These are phyloP conservation scores for Nephrotoma guestfalica DNA, from an alignment of 2,888 invertebrate genomes.

Conservation along the genomic window DNA sequence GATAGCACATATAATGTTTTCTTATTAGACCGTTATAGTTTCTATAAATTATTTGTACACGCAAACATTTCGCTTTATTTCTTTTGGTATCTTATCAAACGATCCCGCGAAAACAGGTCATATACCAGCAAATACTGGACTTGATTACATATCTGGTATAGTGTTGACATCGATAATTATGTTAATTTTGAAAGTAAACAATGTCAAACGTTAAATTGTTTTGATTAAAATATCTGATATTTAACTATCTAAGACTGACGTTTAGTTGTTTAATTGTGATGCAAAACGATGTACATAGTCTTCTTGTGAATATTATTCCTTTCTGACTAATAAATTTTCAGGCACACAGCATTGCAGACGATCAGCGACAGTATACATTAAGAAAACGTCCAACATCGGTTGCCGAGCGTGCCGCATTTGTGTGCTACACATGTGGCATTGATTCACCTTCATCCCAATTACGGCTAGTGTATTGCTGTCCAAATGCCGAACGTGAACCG, in stretches of 20 bases:
- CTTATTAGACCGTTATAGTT: background rate
- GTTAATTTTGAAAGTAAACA: background rate
- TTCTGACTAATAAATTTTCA: background rate
- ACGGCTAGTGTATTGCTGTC: conserved; percentile 68
- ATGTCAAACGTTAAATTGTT: background rate
- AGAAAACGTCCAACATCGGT: conserved; percentile 57
- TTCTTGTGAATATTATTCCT: background rate
- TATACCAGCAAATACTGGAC: background rate
- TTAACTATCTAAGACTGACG: background rate
- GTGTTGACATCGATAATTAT: background rate
- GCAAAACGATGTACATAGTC: background rate
- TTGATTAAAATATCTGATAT: background rate
- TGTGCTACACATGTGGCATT: conserved; percentile 80
- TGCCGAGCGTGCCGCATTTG: conserved; percentile 53
- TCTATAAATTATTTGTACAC: background rate
- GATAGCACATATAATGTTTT: no score
- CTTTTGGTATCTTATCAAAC: background rate
- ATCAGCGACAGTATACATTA: conserved; percentile 43
- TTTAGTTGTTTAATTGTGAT: background rate
- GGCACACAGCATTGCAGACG: background rate
- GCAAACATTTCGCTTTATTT: background rate
- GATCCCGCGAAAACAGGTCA: background rate
- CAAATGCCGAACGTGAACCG: conserved; percentile 73
- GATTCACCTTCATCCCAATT: conserved; percentile 67
- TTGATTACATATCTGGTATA: background rate